Base-by-base conservation (phyloP, 2,797 vertebrate genomes). In the Dromococcyx pavoninus region DNA sequence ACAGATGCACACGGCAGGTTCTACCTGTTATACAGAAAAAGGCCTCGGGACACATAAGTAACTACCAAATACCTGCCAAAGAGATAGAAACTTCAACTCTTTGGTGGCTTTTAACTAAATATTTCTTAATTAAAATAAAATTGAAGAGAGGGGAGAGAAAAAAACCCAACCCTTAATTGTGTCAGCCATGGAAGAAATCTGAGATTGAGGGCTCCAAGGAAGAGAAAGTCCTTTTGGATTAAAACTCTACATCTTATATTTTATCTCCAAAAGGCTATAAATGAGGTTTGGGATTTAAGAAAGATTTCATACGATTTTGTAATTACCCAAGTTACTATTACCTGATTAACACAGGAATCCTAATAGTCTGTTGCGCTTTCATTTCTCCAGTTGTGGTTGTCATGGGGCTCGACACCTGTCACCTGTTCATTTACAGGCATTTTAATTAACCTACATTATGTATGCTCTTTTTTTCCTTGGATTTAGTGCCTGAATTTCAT, bases 401-500 rank as follows among this genome's bases (percentile, higher is more conserved):
- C 98, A 97, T 95, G 98, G 97, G 97, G 96, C 97, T 95, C 97
- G 97, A 97, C 97, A 97, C 97, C 97, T 97, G 97, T 97, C 98
- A 98, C 97, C 97, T 97, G 97, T 97, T 98, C 97, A 96, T 97
- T 97, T 93, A 93, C 97, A 98, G 97, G 98, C 97, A 97, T 97
- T 98, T 98, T 98, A 98, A 98, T 98, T 98, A 98, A 98, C 97
- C 97, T 97, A 97, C 97, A 98, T 98, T 97, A 98, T 96, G 95
- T 96, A 97, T 97, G 97, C 95, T 91, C 92, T 95, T 97, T 94
- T 96, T 96, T 88, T 82, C 83, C 92, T 91, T 96, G 94, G 94
- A 97, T 97, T 96, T 97, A 96, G 95, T 95, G 95, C 94, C 96
- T 97, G 96, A 95, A 84, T 97, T 97, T 97, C 96, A 94, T 96